These are phyloP conservation scores for Megaceryle torquata DNA, from an alignment of 2,113 vertebrate species.

Conservation along the genomic window DNA sequence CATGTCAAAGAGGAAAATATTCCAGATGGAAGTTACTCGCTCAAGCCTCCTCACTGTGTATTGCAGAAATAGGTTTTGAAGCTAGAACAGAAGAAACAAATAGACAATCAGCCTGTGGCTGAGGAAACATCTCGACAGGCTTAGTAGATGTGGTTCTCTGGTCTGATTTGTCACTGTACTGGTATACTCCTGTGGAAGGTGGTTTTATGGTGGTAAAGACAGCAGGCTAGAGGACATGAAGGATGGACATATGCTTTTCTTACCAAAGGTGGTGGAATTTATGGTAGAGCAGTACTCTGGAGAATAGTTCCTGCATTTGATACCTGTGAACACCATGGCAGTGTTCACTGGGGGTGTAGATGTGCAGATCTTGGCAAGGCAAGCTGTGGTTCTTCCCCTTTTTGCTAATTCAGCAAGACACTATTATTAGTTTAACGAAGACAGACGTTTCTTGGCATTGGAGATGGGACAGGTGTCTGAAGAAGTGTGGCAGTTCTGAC, in stretches of 20 bases:
- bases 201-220: not conserved
- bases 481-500: not conserved
- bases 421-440: not conserved
- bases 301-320: not conserved
- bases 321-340: not conserved
- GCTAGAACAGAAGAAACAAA: not conserved
- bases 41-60: not conserved
- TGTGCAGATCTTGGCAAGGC: not conserved
- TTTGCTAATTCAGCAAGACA: not conserved
- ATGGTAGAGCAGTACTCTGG: not conserved
- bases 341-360: not conserved
- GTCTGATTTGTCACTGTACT: not conserved
- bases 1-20: not conserved
- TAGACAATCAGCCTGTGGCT: not conserved
- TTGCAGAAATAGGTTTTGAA: not conserved
- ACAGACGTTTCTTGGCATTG: not conserved
- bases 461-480: not conserved
- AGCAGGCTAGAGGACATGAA: not conserved
- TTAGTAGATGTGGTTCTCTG: not conserved
- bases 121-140: not conserved
- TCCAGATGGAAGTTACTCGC: not conserved
- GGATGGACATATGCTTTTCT: accelerated
- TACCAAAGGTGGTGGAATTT: not conserved
- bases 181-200: not conserved
- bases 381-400: not conserved